Evolutionary conservation across 2,113 vertebrate genomes (phyloP).

Genomic region (Psephotus haematonotus): DNA sequence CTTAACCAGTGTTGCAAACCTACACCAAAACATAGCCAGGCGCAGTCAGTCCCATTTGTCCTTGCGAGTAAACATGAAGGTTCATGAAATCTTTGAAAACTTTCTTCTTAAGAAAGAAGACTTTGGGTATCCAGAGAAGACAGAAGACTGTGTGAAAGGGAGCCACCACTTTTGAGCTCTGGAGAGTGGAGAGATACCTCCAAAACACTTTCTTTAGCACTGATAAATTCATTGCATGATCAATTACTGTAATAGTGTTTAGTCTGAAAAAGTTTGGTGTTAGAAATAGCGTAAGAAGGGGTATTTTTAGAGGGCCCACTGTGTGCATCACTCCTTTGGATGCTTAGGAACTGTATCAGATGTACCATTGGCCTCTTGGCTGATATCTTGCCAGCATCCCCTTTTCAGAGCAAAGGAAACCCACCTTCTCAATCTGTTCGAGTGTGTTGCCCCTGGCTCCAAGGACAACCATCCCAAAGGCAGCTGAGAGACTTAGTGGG

Average conservation of each 20-base stretch:
- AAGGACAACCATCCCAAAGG: constrained; percentile 48
- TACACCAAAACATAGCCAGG: background rate
- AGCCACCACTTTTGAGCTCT: background rate
- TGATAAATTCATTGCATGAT: background rate
- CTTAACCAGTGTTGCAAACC: background rate
- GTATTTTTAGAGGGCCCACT: background rate
- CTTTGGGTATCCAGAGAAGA: background rate
- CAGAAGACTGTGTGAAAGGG: background rate
- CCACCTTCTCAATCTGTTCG: constrained; percentile 48
- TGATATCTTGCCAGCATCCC: fast-evolving
- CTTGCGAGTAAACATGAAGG: background rate
- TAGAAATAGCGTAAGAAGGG: background rate
- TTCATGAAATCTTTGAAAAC: background rate
- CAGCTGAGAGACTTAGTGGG: constrained; percentile 46
- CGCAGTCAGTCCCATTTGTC: background rate
- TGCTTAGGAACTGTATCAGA: background rate
- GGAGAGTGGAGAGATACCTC: background rate
- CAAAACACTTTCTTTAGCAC: background rate
- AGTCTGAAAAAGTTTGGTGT: background rate
- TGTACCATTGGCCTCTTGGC: background rate
- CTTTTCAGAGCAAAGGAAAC: background rate
- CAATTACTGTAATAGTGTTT: background rate
- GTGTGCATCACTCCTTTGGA: background rate
- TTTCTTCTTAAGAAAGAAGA: background rate
- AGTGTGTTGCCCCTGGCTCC: constrained; percentile 48